These are phyloP conservation scores for Zaprionus lineosus DNA, from an alignment of 2,888 invertebrate genomes.

Conservation along the genomic window DNA sequence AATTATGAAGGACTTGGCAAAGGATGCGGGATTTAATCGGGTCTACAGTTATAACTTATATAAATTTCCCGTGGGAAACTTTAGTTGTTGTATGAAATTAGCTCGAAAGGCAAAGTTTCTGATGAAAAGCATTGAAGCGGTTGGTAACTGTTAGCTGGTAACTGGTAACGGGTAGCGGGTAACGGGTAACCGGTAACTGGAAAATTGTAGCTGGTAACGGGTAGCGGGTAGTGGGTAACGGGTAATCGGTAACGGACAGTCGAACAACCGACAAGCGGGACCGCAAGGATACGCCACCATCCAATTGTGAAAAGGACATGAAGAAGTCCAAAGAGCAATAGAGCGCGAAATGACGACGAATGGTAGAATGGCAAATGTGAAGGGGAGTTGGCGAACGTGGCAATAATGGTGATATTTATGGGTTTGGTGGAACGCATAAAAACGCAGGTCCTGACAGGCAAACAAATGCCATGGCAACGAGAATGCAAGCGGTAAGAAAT, in stretches of 20 bases:
- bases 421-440: constrained; percentile 68
- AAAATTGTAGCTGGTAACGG: constrained; percentile 25
- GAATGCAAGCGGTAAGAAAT: constrained; percentile 21
- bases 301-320: constrained; percentile 22
- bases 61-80: constrained; percentile 43
- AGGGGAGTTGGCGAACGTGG: constrained; percentile 39
- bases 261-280: too few species aligned
- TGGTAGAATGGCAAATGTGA: constrained; percentile 17
- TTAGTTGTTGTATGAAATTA: constrained; percentile 14
- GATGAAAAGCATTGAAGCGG: constrained; percentile 47
- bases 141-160: constrained; percentile 26
- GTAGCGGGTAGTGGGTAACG: constrained; percentile 18
- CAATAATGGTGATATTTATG: constrained; percentile 74
- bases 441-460: constrained; percentile 48
- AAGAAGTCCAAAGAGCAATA: constrained; percentile 25
- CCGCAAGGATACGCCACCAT: constrained; percentile 25
- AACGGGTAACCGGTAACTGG: too few species aligned
- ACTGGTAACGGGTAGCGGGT: constrained; percentile 24
- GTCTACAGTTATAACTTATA: constrained; percentile 5
- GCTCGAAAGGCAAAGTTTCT: constrained; percentile 27
- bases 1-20: not conserved
- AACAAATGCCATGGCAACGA: constrained; percentile 29
- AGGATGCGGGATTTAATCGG: not conserved
- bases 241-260: too few species aligned
- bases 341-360: constrained; percentile 48